These are phyloP conservation scores for Coregonus suidteri DNA, from an alignment of 2,797 vertebrate genomes.

Conservation along the genomic window DNA sequence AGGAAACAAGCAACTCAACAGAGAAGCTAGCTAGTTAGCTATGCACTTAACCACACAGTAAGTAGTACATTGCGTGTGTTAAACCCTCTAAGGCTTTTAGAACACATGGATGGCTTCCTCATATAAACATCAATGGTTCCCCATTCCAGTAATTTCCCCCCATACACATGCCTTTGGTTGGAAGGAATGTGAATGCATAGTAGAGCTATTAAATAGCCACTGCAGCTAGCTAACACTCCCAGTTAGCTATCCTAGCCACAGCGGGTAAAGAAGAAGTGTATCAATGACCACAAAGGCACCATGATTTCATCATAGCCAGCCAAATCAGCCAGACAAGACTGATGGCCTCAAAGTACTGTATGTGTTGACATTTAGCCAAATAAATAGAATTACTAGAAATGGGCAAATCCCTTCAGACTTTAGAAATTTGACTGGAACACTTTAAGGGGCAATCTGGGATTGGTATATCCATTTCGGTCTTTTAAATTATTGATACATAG, in stretches of 20 bases:
- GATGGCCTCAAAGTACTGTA: not conserved
- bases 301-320: not conserved
- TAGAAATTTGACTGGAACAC: not conserved
- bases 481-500: not conserved
- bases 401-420: not conserved
- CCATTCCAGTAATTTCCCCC: not conserved
- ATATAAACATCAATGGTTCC: not conserved
- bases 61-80: no score
- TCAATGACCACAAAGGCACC: not conserved
- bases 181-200: not conserved
- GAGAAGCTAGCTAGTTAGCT: not conserved
- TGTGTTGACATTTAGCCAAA: not conserved
- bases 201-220: not conserved
- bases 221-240: not conserved
- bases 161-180: not conserved
- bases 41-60: not conserved
- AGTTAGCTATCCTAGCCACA: not conserved
- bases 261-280: not conserved
- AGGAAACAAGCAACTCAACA: not conserved
- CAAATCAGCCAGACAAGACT: not conserved
- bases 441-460: not conserved
- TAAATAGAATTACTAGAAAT: not conserved
- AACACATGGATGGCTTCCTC: not conserved
- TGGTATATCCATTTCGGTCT: not conserved
- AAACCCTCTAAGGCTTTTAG: not conserved